Percentiles rank a stretch among this genome's conserved stretches.
Evolutionary conservation across 2,113 vertebrate species (phyloP).

Genomic region (Neotoma lepida): DNA sequence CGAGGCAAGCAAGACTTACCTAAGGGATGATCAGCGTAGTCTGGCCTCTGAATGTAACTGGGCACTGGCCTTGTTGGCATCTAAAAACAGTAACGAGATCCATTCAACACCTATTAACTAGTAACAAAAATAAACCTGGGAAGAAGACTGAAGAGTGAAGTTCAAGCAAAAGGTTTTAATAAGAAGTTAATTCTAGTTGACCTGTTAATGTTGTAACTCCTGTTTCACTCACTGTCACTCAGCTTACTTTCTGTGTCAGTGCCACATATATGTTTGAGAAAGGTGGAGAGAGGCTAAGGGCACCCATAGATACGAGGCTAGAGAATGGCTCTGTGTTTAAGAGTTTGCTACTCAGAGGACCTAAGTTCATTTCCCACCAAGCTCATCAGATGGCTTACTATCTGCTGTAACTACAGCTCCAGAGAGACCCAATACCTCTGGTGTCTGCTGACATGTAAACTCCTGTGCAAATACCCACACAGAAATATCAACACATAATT

Average conservation of each 20-base stretch:
- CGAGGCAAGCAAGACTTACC: constrained; percentile 85
- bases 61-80: constrained; percentile 95
- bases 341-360: background rate
- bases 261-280: background rate
- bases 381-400: background rate
- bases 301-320: background rate
- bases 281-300: background rate
- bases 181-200: background rate
- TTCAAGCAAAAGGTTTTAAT: background rate
- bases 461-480: background rate
- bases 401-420: background rate
- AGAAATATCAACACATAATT: background rate
- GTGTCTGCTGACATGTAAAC: background rate
- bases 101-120: constrained; percentile 32
- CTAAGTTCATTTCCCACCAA: background rate
- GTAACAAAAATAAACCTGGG: background rate
- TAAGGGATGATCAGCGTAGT: constrained; percentile 98
- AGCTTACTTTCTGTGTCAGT: background rate
- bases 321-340: background rate
- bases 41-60: constrained; percentile 96
- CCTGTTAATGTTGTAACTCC: background rate
- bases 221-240: background rate
- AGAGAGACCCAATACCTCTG: background rate
- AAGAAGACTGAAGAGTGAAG: background rate
- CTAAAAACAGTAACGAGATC: constrained; percentile 82